Evolutionary conservation across 2,797 vertebrate species (phyloP), one percentile per base, ranked within the genome.

Genomic region (Craterocephalus amniculus): DNA sequence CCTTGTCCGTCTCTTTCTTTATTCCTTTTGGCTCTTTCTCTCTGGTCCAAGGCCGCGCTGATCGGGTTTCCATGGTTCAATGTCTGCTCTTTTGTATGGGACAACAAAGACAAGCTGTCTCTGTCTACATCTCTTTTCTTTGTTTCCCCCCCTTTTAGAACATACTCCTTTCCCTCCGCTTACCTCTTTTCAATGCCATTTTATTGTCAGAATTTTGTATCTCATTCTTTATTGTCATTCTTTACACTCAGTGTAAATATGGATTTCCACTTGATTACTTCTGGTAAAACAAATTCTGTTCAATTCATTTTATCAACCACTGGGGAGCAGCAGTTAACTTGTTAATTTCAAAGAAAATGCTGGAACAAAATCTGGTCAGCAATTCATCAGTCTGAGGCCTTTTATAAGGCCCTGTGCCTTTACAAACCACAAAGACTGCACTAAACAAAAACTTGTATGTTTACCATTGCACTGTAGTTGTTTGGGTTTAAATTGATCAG

Each of bases 31-130:
- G 80, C 78, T 83, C 62, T 79, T 74, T 76, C 72, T 75, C 83
- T 75, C 67, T 81, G 80, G 80, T 88, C 81, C 67, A 70, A 80
- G 75, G 70, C 63, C 68, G 62, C 27, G 84, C 81, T 71, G 88
- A 92, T 93, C 91, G 74, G 79, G 83, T 93, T 81, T 92, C 92
- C 54, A 26, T 16, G 67, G 31, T 43, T 79, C 82, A 89, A 90
- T 92, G 87, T 92, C 85, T 78, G 73, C 58, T 71, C 81, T 83
- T 91, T 91, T 91, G 85, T 91, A 57, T 54, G 26, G 32, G 9
- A 70, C 74, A 45, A 91, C 89, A 92, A 93, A 91, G 80, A 29
- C 60, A 0, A 67, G 70, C 77, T 85, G 67, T 81, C 77, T 90
- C 68, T 63, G 61, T 70, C 74, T 83, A 71, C 72, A 67, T 81